Percentiles rank a stretch among this genome's conserved stretches.
These are phyloP conservation scores for Fregata magnificens DNA, from an alignment of 2,113 vertebrate species.

Conservation along the genomic window DNA sequence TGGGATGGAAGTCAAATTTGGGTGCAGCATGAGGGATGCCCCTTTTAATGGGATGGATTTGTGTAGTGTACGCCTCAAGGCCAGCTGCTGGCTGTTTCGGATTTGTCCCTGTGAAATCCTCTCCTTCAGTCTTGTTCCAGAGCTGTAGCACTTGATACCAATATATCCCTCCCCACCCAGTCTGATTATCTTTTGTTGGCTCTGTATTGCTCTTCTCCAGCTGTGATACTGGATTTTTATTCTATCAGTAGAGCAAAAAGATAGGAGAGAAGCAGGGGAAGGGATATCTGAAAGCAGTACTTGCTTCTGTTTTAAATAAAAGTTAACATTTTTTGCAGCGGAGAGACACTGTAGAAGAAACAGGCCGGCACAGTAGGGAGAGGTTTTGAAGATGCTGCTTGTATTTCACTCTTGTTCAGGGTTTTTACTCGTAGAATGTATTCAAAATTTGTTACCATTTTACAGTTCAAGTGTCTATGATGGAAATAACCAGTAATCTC, in stretches of 20 bases:
- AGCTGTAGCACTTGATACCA: not conserved
- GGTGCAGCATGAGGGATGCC: not conserved
- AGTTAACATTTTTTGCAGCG: not conserved
- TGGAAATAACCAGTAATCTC: not conserved
- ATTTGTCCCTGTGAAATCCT: not conserved
- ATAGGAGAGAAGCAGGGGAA: not conserved
- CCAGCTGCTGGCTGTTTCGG: not conserved
- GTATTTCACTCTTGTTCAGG: not conserved
- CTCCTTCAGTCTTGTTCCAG: not conserved
- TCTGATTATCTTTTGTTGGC: not conserved
- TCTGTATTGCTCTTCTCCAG: not conserved
- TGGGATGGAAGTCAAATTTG: not conserved
- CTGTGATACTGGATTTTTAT: not conserved
- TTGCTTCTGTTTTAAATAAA: not conserved
- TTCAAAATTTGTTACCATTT: not conserved
- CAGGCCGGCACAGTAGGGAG: not conserved
- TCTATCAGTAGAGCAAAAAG: not conserved
- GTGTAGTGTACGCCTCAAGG: not conserved
- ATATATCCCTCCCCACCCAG: not conserved
- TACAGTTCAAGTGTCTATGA: not conserved
- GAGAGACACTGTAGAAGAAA: not conserved
- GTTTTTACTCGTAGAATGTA: not conserved
- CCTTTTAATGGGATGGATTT: not conserved
- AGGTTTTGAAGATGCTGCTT: not conserved
- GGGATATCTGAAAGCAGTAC: not conserved